A percentile compares a stretch with the other conserved stretches of the same genome.
phyloP scores from a whole-genome alignment of 2,113 vertebrate genomes.

The Pongo pygmaeus region DNA sequence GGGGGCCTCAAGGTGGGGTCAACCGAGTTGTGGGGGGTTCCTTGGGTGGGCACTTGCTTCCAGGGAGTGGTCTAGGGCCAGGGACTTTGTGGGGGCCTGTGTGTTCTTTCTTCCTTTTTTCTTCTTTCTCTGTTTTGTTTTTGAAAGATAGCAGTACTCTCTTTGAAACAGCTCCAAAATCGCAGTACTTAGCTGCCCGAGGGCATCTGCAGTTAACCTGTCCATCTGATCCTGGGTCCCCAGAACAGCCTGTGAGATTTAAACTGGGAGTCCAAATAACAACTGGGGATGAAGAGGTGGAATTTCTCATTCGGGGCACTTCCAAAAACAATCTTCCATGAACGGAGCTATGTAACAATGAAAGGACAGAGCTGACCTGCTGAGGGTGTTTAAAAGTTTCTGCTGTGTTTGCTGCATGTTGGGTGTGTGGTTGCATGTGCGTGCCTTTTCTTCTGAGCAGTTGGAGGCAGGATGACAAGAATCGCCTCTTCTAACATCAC shows the following conservation, averaged over 20 bases:
- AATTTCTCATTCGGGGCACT: not conserved
- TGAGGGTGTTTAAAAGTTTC: not conserved
- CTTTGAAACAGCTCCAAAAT: not conserved
- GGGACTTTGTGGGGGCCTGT: no score
- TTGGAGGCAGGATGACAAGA: rapidly evolving
- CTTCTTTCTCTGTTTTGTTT: not conserved
- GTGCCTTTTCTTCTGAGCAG: no score
- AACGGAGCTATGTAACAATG: not conserved
- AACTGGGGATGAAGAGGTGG: not conserved
- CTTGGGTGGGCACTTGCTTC: not conserved
- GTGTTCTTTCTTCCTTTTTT: no score
- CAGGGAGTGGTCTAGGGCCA: not conserved
- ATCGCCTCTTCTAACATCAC: not conserved
- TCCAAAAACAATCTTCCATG: not conserved
- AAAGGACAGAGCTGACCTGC: not conserved
- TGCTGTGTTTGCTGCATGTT: no score
- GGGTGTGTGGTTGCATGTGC: not conserved
- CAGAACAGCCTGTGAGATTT: not conserved
- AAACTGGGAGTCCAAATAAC: not conserved
- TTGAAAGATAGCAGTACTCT: not conserved
- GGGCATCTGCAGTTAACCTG: no score
- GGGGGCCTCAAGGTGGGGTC: not conserved
- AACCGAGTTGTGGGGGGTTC: no score
- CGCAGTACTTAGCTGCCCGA: rapidly evolving
- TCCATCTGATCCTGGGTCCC: not conserved